Percentiles rank a stretch among this genome's conserved stretches.
Conservation (phyloP, 1,140 invertebrate genomes). For the Ctenoplectra terminalis region DNA sequence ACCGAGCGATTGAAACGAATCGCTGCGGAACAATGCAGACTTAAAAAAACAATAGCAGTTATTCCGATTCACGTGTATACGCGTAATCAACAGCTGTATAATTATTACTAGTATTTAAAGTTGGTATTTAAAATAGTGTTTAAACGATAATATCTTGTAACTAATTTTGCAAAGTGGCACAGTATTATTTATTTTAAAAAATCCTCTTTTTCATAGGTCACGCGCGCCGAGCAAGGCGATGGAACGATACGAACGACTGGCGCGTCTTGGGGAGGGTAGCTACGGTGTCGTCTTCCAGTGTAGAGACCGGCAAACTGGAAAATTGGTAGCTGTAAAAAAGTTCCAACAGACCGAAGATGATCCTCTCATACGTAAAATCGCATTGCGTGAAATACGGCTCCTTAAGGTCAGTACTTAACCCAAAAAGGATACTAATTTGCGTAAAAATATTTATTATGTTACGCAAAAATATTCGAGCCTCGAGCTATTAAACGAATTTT, state of each 20-base stretch:
- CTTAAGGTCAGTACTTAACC: conserved; percentile 90
- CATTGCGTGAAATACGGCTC: conserved; percentile 97
- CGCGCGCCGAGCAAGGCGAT: conserved; percentile 94
- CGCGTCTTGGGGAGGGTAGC: conserved; percentile 98
- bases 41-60: not conserved
- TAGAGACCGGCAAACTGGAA: conserved; percentile 96
- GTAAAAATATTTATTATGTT: too few relatives aligned
- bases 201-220: conserved; percentile 84
- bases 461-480: too few relatives aligned
- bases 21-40: not conserved
- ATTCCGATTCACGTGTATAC: too few relatives aligned
- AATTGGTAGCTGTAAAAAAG: conserved; percentile 99
- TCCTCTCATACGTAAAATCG: conserved; percentile 98
- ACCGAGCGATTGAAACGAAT: not conserved
- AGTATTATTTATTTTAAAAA: too few relatives aligned
- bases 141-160: not conserved
- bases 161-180: not conserved
- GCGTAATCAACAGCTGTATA: not conserved
- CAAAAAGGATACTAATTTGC: not conserved
- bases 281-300: conserved; percentile 99
- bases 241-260: conserved; percentile 99
- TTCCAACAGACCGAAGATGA: conserved; percentile 99
- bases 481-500: too few relatives aligned
- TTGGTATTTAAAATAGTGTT: too few relatives aligned
- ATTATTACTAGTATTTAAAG: too few relatives aligned